Evolutionary conservation across 2,113 vertebrate genomes (phyloP).

Genomic region (Lepus americanus): DNA sequence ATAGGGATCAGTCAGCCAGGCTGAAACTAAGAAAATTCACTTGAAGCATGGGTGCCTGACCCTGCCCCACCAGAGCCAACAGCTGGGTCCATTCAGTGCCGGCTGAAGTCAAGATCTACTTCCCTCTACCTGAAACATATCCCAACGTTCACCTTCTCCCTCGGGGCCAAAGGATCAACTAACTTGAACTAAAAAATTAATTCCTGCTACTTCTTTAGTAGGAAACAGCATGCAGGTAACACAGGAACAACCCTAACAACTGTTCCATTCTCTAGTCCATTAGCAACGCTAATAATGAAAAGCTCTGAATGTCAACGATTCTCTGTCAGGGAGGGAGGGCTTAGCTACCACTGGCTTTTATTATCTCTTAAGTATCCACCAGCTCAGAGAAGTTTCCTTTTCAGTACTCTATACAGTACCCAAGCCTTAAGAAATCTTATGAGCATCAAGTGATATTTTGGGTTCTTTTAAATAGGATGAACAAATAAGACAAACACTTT

Average conservation of each 20-base stretch:
- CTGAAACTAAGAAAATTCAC: not conserved
- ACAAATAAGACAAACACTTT: not conserved
- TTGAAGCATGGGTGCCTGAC: not conserved
- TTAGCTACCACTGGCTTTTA: not conserved
- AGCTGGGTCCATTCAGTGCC: not conserved
- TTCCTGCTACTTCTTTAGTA: conserved; percentile 17
- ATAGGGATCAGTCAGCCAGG: conserved; percentile 48
- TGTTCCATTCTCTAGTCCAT: not conserved
- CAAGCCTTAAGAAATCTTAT: not conserved
- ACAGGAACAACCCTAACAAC: not conserved
- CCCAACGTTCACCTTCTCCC: not conserved
- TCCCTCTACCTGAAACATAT: not conserved
- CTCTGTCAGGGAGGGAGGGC: not conserved
- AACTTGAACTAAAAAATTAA: conserved; percentile 70
- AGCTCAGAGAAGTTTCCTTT: not conserved
- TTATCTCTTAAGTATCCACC: not conserved
- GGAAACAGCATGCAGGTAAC: conserved; percentile 31
- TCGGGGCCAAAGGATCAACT: conserved; percentile 12
- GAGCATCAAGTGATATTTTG: not conserved
- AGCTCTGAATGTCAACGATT: not conserved
- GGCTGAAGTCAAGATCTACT: not conserved
- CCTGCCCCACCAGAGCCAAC: not conserved
- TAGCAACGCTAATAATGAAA: not conserved
- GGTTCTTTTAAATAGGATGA: not conserved
- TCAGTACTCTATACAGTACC: not conserved